Evolutionary conservation across 2,888 invertebrate species (phyloP).

Genomic region (Oscheius sp.): DNA sequence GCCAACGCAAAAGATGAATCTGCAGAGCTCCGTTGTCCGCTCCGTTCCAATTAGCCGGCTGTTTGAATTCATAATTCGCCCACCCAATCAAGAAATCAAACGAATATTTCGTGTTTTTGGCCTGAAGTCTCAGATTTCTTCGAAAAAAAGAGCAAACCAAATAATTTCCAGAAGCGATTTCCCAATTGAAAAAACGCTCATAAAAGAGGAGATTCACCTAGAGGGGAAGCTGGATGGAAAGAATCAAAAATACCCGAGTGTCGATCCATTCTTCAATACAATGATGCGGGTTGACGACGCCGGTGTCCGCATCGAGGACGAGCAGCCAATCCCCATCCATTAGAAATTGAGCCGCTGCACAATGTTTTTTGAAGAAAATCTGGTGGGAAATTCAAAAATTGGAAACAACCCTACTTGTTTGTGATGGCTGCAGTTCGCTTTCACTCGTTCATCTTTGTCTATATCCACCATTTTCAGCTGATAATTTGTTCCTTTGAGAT

Average conservation of each 20-base stretch:
- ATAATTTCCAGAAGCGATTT: constrained; percentile 69
- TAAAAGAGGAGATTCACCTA: too few species aligned
- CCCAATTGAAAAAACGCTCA: constrained; percentile 70
- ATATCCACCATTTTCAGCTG: constrained; percentile 61
- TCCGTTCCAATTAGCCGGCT: constrained; percentile 62
- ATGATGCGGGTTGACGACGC: constrained; percentile 69
- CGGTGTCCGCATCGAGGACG: constrained; percentile 68
- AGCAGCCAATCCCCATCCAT: constrained; percentile 68
- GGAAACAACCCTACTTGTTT: constrained; percentile 41
- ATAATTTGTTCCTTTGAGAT: constrained; percentile 63
- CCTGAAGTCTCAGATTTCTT: constrained; percentile 34
- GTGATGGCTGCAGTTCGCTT: constrained; percentile 53
- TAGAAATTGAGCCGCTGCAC: constrained; percentile 66
- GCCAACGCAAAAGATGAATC: constrained; percentile 62
- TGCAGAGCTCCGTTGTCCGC: constrained; percentile 67
- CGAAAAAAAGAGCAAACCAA: constrained; percentile 40
- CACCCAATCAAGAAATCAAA: constrained; percentile 49
- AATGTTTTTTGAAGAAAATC: constrained; percentile 69
- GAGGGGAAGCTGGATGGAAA: too few species aligned
- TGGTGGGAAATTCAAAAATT: constrained; percentile 31
- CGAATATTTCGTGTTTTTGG: constrained; percentile 48
- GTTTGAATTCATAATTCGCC: constrained; percentile 59
- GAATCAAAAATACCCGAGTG: constrained; percentile 63
- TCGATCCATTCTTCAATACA: constrained; percentile 70
- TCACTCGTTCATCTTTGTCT: constrained; percentile 56